Percentiles rank a stretch among this genome's conserved stretches.
Conservation (phyloP, 92 coral and sea anemone species). For the Umimayanthus kanabou region DNA sequence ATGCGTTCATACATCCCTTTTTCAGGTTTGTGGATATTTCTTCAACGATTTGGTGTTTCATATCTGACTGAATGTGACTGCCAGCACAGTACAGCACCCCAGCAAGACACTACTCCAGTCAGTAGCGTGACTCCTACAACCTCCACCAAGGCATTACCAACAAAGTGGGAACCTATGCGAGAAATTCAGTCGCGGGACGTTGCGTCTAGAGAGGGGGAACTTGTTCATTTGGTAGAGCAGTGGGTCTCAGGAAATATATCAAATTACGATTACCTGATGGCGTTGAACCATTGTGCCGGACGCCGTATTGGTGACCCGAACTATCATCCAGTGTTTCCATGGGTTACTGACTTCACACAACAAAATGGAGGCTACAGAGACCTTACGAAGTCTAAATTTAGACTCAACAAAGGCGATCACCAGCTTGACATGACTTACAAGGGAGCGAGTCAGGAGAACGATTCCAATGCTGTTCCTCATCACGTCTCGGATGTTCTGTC, state of each 20-base stretch:
- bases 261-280: slow-evolving; percentile 94
- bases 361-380: slow-evolving; percentile 71
- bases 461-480: slow-evolving; percentile 72
- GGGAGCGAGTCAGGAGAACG: slow-evolving; percentile 61
- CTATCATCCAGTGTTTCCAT: slow-evolving; percentile 91
- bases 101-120: not conserved
- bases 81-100: not conserved
- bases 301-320: slow-evolving; percentile 96
- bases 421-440: slow-evolving; percentile 91
- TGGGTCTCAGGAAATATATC: slow-evolving; percentile 80
- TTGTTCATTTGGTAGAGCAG: slow-evolving; percentile 66
- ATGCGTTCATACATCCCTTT: not conserved
- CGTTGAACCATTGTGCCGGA: slow-evolving; percentile 80
- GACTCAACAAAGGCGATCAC: slow-evolving; percentile 90
- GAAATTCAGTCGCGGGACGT: slow-evolving; percentile 1
- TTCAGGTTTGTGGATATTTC: slow-evolving; percentile 34
- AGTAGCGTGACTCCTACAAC: not conserved
- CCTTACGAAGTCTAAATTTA: slow-evolving; percentile 85
- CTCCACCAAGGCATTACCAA: not conserved
- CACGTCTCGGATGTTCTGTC: slow-evolving; percentile 97
- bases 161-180: not conserved
- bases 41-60: slow-evolving; percentile 29
- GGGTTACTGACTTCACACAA: slow-evolving; percentile 86
- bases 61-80: slow-evolving; percentile 21
- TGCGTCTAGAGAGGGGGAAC: slow-evolving; percentile 46